phyloP scores from a whole-genome alignment of 2,113 vertebrate species.

The Chloroceryle aenea region DNA sequence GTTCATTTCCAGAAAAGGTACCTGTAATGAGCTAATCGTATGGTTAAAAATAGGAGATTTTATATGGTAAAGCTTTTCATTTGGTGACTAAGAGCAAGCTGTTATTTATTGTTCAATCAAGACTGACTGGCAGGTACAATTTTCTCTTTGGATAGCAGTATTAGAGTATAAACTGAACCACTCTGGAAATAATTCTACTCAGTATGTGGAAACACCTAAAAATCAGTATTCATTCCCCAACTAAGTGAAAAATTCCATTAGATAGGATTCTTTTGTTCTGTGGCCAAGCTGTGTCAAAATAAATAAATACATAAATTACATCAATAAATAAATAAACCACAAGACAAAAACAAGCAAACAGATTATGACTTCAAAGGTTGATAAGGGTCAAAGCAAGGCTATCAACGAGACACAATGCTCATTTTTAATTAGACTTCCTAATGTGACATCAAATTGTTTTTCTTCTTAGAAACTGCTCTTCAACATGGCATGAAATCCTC shows the following conservation, averaged over 20 bases:
- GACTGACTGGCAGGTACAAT: slow-evolving; percentile 18
- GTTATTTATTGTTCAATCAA: slow-evolving; percentile 26
- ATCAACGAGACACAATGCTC: neutral
- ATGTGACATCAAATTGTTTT: slow-evolving; percentile 21
- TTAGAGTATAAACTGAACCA: neutral
- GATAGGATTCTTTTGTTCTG: neutral
- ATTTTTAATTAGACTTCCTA: slow-evolving; percentile 32
- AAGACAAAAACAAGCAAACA: neutral
- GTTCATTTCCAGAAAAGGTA: slow-evolving; percentile 20
- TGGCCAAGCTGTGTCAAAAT: neutral
- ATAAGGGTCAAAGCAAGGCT: neutral
- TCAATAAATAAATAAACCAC: no score
- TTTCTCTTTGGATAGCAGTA: neutral
- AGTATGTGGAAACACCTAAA: slow-evolving; percentile 3
- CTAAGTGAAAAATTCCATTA: neutral
- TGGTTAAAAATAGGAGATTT: neutral
- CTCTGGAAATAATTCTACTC: neutral
- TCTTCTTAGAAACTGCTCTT: slow-evolving; percentile 18
- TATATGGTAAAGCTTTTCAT: neutral
- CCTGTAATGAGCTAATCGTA: neutral
- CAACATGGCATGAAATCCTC: slow-evolving; percentile 28
- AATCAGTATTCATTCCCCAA: neutral
- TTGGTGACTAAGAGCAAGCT: slow-evolving; percentile 14
- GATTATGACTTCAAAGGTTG: neutral
- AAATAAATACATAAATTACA: neutral